Base-by-base conservation (phyloP, 2,113 vertebrate species). In the Ahaetulla prasina region DNA sequence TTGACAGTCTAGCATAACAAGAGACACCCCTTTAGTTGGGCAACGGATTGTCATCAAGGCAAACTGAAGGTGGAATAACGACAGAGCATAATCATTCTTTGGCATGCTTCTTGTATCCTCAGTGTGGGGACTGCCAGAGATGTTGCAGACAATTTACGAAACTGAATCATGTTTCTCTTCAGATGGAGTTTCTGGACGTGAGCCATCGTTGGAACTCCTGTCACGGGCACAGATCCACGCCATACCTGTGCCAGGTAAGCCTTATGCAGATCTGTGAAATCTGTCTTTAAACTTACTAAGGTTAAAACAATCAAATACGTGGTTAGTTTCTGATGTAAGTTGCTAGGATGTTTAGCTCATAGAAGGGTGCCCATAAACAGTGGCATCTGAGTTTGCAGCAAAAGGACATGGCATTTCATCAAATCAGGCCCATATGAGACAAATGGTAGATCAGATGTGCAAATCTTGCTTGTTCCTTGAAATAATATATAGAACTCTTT, bases 111-210 rank as follows among this genome's bases (percentile, higher is more conserved):
- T 98, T 95, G 96, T 97, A 95, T 97, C 98, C 93, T 97, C 96
- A 52, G 93, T 94, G 45, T 97, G 97, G 95, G 98, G 97, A 94
- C 97, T 98, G 88, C 97, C 97, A 95, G 97, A 97, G 94, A 98
- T 98, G 98, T 96, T 98, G 96, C 98, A 98, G 97, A 98, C 98
- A 86, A 98, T 98, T 97, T 98, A 98, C 92, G 98, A 98, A 96
- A 98, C 97, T 0, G 98, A 98, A 95, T 97, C 98, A 93, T 98
- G 97, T 97, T 97, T 98, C 95, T 98, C 98, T 95, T 97, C 98
- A 97, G 98, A 98, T 97, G 96, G 97, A 92, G 97, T 97, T 92
- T 96, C 97, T 95, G 96, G 97, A 96, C 97, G 96, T 74, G 98
- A 98, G 94, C 98, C 97, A 94, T 92, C 97, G 80, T 95, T 98